Percentiles rank a stretch among this genome's conserved stretches.
phyloP scores from a whole-genome alignment of 2,888 invertebrate genomes.

The Drosophila pegasa region DNA sequence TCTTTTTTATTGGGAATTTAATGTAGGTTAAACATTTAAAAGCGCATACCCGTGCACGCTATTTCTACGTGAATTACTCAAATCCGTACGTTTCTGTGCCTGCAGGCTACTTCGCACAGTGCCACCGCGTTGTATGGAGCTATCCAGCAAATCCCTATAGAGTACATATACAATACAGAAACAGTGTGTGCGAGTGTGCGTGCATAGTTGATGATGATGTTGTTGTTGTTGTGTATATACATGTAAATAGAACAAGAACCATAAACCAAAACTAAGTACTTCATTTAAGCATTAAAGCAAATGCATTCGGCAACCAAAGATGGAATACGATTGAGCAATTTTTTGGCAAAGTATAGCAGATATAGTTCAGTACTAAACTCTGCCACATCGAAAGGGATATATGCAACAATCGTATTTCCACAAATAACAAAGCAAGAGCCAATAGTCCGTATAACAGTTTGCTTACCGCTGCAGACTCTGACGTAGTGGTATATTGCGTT shows the following conservation, averaged over 20 bases:
- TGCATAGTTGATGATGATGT: slow-evolving; percentile 29
- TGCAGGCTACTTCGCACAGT: slow-evolving; percentile 87
- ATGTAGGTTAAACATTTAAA: slow-evolving; percentile 69
- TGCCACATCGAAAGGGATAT: background rate
- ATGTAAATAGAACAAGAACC: slow-evolving; percentile 69
- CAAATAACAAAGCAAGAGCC: background rate
- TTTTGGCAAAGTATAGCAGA: background rate
- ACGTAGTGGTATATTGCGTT: slow-evolving; percentile 86
- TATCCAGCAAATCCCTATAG: slow-evolving; percentile 86
- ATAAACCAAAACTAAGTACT: slow-evolving; percentile 40
- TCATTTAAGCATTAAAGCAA: slow-evolving; percentile 17
- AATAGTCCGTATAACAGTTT: background rate
- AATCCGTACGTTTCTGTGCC: slow-evolving; percentile 84
- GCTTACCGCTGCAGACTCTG: slow-evolving; percentile 86
- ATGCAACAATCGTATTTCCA: background rate
- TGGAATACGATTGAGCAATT: background rate
- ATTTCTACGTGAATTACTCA: slow-evolving; percentile 86
- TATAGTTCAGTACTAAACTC: background rate
- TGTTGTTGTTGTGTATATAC: slow-evolving; percentile 57
- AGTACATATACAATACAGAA: slow-evolving; percentile 28
- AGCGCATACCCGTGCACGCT: slow-evolving; percentile 87
- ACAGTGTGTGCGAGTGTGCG: slow-evolving; percentile 42
- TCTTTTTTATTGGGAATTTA: slow-evolving; percentile 7
- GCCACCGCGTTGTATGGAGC: slow-evolving; percentile 87
- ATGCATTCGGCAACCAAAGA: slow-evolving; percentile 16